Conservation (phyloP, 2,888 invertebrate species). For the Trachelus stipa region DNA sequence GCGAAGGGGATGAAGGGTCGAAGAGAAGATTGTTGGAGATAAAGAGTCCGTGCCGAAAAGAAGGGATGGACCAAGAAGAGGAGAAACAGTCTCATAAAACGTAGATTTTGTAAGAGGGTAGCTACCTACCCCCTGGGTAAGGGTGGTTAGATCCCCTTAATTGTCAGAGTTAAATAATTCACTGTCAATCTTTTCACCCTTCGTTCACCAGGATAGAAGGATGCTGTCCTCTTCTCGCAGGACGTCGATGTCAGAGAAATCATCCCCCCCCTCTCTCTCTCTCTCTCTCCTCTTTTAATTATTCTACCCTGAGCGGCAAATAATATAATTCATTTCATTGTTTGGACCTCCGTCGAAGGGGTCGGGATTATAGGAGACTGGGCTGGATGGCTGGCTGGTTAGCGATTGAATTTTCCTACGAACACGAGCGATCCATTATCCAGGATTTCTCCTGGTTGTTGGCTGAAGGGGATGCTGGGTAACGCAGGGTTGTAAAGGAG, state of each 20-base stretch:
- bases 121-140: background rate
- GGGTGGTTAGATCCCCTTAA: slow-evolving; percentile 43
- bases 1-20: background rate
- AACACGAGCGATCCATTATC: slow-evolving; percentile 12
- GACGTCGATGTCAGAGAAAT: slow-evolving; percentile 25
- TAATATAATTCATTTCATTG: slow-evolving; percentile 62
- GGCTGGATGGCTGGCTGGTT: slow-evolving; percentile 3
- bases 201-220: slow-evolving; percentile 30
- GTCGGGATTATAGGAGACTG: slow-evolving; percentile 19
- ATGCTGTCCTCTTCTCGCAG: slow-evolving; percentile 18
- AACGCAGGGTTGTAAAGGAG: background rate
- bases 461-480: background rate
- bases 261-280: slow-evolving; percentile 22
- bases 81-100: slow-evolving; percentile 10
- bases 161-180: slow-evolving; percentile 62
- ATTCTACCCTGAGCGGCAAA: slow-evolving; percentile 53
- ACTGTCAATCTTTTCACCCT: slow-evolving; percentile 63
- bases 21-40: background rate
- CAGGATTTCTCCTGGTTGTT: background rate
- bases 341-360: slow-evolving; percentile 48
- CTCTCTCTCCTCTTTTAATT: slow-evolving; percentile 54
- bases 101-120: slow-evolving; percentile 5
- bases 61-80: background rate
- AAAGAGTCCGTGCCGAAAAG: background rate
- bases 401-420: slow-evolving; percentile 23